These are phyloP conservation scores for Bos javanicus DNA, from an alignment of 2,113 vertebrate species.

Conservation along the genomic window DNA sequence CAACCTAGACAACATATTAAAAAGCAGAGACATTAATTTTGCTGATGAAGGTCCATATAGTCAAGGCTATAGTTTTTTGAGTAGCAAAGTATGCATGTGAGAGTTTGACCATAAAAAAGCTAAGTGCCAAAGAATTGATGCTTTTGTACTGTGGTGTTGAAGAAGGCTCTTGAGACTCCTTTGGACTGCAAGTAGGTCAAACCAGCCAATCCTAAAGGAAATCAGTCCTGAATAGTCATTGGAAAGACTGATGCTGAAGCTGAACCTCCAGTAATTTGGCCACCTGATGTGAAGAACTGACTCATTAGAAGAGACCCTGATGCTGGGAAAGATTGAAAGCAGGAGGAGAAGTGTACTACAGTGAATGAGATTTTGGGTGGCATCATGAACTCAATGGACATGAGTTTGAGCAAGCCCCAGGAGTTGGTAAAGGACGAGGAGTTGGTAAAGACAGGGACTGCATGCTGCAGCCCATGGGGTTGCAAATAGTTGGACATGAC, in stretches of 20 bases:
- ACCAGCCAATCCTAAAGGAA: not conserved
- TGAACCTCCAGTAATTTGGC: not conserved
- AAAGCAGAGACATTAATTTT: not conserved
- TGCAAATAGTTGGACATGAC: not conserved
- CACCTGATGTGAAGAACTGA: not conserved
- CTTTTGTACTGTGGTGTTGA: not conserved
- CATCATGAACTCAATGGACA: not conserved
- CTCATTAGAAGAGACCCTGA: not conserved
- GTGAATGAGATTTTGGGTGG: not conserved
- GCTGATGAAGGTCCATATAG: accelerated
- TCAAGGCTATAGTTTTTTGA: not conserved
- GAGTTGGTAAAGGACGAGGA: not conserved
- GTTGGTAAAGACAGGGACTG: not conserved
- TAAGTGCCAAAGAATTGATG: not conserved
- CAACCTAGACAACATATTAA: not conserved
- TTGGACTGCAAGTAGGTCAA: not conserved
- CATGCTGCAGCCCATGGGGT: not conserved
- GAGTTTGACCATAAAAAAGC: not conserved
- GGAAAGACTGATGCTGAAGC: not conserved
- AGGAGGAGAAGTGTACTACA: not conserved
- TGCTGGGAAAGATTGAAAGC: not conserved
- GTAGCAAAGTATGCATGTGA: not conserved
- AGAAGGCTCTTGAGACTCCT: not conserved
- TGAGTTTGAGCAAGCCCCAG: not conserved
- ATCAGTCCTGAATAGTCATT: not conserved